Evolutionary conservation across 1,140 invertebrate genomes (phyloP).

Genomic region (Thaumatotibia leucotreta): DNA sequence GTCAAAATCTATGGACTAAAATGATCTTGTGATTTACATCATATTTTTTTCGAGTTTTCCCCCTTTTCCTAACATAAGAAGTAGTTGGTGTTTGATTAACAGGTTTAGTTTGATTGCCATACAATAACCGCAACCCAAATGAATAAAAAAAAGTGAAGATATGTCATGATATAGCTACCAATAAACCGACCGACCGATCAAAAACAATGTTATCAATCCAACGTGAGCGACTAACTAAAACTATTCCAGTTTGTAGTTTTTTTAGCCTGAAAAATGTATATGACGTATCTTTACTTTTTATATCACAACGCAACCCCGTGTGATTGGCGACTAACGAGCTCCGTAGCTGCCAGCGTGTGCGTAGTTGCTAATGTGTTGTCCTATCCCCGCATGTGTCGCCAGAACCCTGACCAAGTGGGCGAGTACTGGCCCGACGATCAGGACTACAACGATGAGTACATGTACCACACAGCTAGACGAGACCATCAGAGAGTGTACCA

Average conservation of each 20-base stretch:
- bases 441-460: conserved; percentile 70
- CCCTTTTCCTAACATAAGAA: too few relatives aligned
- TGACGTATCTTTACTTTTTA: conserved; percentile 17
- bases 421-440: conserved; percentile 64
- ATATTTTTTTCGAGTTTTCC: too few relatives aligned
- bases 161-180: too few relatives aligned
- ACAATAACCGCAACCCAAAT: not conserved
- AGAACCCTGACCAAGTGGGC: conserved; percentile 51
- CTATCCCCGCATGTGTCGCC: conserved; percentile 45
- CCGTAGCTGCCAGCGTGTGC: conserved; percentile 35
- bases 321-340: conserved; percentile 10
- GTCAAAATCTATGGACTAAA: too few relatives aligned
- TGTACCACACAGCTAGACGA: conserved; percentile 69
- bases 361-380: conserved; percentile 45
- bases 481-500: conserved; percentile 65
- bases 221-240: too few relatives aligned
- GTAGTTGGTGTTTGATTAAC: not conserved
- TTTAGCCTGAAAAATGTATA: too few relatives aligned
- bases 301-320: conserved; percentile 19
- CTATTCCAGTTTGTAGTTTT: too few relatives aligned
- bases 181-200: too few relatives aligned
- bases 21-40: too few relatives aligned
- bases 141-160: too few relatives aligned
- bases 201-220: too few relatives aligned
- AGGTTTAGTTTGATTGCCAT: not conserved